Base-by-base conservation (phyloP, 2,113 vertebrate genomes). In the Gopherus flavomarginatus region DNA sequence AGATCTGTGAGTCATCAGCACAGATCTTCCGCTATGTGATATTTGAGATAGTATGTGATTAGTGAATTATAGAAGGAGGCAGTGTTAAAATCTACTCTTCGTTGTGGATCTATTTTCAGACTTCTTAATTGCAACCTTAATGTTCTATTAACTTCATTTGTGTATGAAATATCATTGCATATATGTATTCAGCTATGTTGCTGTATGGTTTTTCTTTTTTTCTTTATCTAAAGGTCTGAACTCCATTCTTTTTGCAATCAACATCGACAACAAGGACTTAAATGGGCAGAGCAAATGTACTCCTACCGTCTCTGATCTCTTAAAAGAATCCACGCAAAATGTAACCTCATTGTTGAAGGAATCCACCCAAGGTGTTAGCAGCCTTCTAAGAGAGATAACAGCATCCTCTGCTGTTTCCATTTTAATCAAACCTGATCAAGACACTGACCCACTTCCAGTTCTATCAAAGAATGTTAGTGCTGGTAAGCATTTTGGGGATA, bases 161-260 rank as follows among this genome's bases (percentile, higher is more conserved):
- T 4, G 0, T 69, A 22, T 89, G 26, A 69, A 54, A 11, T 57
- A 35, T 47, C 11, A 22, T 47, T 78, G 75, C 21, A 19, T 52
- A 26, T 57, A 11, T 52, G 54, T 12, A 2, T 29, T 47, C 24
- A 91, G 56, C 53, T 81, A 26, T 72, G 19, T 13, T 72, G 11
- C 8, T 19, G 92, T 87, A 87, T 87, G 16, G 8, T 88, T 50
- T 88, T 38, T 81, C 16, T 84, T 90, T 86, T 86, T 5, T 47
- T 8, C 84, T 90, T 91, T 83, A 3, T 89, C 29, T 85, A 10
- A 97, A 99, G 99, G 99, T 86, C 97, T 99, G 94, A 99, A 99
- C 98, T 99, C 99, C 65, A 99, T 99, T 96, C 98, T 99, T 93
- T 99, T 99, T 92, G 99, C 99, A 65, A 99, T 99, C 97, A 99